A percentile compares a stretch with the other conserved stretches of the same genome.
Evolutionary conservation across 2,888 invertebrate species (phyloP).

Genomic region (Andrena praecox): DNA sequence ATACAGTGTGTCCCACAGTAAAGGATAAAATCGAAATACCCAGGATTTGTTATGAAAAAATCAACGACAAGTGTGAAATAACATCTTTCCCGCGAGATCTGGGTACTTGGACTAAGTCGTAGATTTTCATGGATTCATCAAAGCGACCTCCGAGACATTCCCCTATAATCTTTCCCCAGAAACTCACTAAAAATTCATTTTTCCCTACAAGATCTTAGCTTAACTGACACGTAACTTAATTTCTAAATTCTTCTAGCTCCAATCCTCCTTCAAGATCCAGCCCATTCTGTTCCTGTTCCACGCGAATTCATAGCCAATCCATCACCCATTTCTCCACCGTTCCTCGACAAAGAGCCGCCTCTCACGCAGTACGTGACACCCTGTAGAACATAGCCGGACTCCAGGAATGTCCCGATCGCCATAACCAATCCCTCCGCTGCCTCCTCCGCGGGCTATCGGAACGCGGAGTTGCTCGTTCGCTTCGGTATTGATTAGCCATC

Average conservation of each 20-base stretch:
- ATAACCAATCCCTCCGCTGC: conserved; percentile 54
- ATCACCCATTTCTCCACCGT: background rate
- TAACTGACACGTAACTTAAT: too few species aligned
- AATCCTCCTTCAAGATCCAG: too few species aligned
- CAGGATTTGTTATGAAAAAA: background rate
- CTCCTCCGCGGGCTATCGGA: conserved; percentile 53
- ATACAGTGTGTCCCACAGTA: conserved; percentile 29
- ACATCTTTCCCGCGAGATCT: background rate
- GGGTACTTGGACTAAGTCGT: too few species aligned
- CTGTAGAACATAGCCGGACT: conserved; percentile 22
- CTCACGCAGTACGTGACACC: conserved; percentile 8
- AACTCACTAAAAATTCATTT: too few species aligned
- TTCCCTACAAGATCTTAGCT: too few species aligned
- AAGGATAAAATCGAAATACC: background rate
- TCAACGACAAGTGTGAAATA: background rate
- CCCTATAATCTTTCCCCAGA: too few species aligned
- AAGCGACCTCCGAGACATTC: too few species aligned
- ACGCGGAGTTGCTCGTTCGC: conserved; percentile 63
- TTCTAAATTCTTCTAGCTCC: too few species aligned
- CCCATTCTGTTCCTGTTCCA: too few species aligned
- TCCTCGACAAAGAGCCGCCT: background rate
- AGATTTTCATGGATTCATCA: background rate
- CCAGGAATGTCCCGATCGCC: conserved; percentile 58
- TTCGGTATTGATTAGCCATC: conserved; percentile 84
- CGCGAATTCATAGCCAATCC: too few species aligned